Evolutionary conservation across 2,888 invertebrate genomes (phyloP).

Genomic region (Trissolcus brochymenae): DNA sequence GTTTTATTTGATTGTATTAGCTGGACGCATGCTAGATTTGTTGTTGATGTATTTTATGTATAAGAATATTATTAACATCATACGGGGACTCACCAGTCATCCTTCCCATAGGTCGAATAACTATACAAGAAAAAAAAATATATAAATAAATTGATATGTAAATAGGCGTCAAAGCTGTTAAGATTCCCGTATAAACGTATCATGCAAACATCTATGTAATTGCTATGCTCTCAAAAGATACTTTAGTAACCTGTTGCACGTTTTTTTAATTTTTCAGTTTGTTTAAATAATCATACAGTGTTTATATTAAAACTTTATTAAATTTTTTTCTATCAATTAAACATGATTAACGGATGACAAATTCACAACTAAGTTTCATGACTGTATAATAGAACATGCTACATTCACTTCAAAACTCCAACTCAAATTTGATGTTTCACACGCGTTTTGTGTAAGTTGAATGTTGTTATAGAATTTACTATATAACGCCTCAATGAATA

Average conservation of each 20-base stretch:
- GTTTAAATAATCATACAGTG: no score
- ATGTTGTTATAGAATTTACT: no score
- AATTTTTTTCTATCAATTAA: no score
- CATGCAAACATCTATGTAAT: conserved; percentile 57
- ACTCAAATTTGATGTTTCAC: no score
- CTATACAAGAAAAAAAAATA: conserved; percentile 74
- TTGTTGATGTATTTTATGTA: conserved; percentile 18
- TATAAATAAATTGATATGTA: conserved; percentile 56
- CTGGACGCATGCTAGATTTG: conserved; percentile 13
- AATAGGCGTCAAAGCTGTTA: conserved; percentile 56
- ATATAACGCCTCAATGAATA: no score
- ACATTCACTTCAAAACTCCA: conserved; percentile 60
- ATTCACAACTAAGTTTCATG: no score
- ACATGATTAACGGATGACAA: no score
- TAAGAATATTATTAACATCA: conserved; percentile 68
- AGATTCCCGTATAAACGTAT: conserved; percentile 21
- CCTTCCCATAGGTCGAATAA: conserved; percentile 80
- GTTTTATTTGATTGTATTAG: neutral
- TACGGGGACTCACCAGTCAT: conserved; percentile 79
- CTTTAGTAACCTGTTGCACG: neutral
- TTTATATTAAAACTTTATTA: no score
- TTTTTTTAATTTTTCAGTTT: no score
- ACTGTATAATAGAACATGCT: no score
- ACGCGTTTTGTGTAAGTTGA: no score
- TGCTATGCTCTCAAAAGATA: neutral